Conservation (phyloP, 2,797 vertebrate species). For the Miichthys miiuy region DNA sequence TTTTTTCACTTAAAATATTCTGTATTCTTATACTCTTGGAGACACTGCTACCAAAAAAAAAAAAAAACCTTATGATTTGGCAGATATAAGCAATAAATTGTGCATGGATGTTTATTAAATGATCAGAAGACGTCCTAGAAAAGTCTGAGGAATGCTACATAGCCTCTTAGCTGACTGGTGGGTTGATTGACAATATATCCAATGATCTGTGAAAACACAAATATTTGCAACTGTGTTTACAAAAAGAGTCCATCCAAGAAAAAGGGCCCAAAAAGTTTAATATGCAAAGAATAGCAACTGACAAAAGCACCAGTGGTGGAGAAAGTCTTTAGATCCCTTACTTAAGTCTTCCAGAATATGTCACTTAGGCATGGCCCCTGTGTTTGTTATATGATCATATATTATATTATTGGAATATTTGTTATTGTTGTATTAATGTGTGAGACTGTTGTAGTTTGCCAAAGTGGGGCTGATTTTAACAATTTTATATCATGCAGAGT, state of each 20-base stretch:
- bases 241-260: slow-evolving; percentile 3
- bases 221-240: not conserved
- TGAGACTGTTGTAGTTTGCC: not conserved
- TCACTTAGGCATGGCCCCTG: no score
- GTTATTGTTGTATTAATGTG: not conserved
- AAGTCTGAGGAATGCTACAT: slow-evolving; percentile 20
- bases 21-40: slow-evolving; percentile 17
- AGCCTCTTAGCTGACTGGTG: slow-evolving; percentile 1
- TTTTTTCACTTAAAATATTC: slow-evolving; percentile 43
- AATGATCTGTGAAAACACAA: not conserved
- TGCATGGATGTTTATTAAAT: slow-evolving; percentile 61
- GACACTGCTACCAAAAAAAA: slow-evolving; percentile 16
- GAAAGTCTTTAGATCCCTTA: not conserved
- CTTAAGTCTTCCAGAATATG: not conserved
- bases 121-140: slow-evolving; percentile 54
- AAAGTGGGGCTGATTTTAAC: not conserved
- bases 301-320: not conserved
- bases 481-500: not conserved
- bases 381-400: not conserved
- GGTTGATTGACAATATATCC: slow-evolving; percentile 32
- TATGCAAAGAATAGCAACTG: not conserved
- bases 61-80: slow-evolving; percentile 41
- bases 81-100: slow-evolving; percentile 59
- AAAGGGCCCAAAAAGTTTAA: not conserved
- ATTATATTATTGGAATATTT: not conserved